Evolutionary conservation across 2,797 vertebrate genomes (phyloP), one percentile per base, ranked within the genome.

Genomic region (Ceyx erithaca): DNA sequence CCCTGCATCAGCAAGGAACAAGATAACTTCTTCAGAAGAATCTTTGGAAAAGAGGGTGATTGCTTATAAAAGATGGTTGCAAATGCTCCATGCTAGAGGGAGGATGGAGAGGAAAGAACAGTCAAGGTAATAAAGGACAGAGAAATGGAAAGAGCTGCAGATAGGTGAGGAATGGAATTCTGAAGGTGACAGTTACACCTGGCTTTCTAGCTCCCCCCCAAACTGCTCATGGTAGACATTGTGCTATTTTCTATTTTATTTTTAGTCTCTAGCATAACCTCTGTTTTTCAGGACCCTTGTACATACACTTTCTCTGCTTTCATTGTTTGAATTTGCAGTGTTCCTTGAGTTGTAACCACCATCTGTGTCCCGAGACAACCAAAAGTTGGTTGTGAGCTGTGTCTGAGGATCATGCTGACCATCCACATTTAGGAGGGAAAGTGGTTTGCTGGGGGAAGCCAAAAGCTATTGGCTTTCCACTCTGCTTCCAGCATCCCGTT

Each of bases 371-470:
- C 92, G 61, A 94, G 86, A 80, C 81, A 45, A 75, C 66, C 69
- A 69, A 85, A 62, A 66, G 82, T 51, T 2, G 4, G 33, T 77
- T 85, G 48, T 45, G 76, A 92, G 55, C 92, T 3, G 2, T 58
- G 87, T 62, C 79, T 80, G 77, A 85, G 80, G 59, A 90, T 90
- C 78, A 6, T 69, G 90, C 85, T 96, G 94, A 91, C 86, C 93
- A 49, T 83, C 26, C 66, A 43, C 15, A 7, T 94, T 94, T 31
- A 23, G 86, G 54, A 80, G 54, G 81, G 54, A 31, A 7, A 37
- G 81, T 1, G 81, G 86, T 94, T 96, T 89, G 85, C 55, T 70
- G 76, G 35, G 80, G 28, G 52, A 69, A 87, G 92, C 95, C 93
- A 95, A 73, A 57, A 90, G 69, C 61, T 78, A 66, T 49, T 85